A percentile compares a stretch with the other conserved stretches of the same genome.
These are phyloP conservation scores for Pseudorhombus dupliciocellatus DNA, from an alignment of 2,113 vertebrate genomes.

Conservation along the genomic window DNA sequence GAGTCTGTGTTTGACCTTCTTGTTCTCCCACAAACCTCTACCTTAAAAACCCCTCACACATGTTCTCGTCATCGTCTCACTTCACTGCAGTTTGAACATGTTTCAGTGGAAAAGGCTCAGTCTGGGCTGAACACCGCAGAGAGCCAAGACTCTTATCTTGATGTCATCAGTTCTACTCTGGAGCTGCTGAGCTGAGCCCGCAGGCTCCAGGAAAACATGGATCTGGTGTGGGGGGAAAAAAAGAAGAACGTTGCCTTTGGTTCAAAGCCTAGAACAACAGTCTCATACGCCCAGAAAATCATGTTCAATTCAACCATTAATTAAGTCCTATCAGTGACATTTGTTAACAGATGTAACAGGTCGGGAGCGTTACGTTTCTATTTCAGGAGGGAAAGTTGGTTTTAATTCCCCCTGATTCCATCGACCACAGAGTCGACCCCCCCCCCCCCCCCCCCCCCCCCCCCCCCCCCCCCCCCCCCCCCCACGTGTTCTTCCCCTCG, in stretches of 20 bases:
- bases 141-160: slow-evolving; percentile 59
- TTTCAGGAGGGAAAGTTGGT: background rate
- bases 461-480: too few relatives aligned
- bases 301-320: background rate
- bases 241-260: background rate
- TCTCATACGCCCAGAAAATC: background rate
- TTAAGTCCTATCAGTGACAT: background rate
- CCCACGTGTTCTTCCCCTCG: background rate
- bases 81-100: slow-evolving; percentile 16
- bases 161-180: slow-evolving; percentile 46
- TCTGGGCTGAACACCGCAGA: slow-evolving; percentile 31
- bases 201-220: slow-evolving; percentile 13
- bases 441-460: too few relatives aligned
- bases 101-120: slow-evolving; percentile 49
- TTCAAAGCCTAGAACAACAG: slow-evolving; percentile 27
- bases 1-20: slow-evolving; percentile 3
- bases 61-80: slow-evolving; percentile 47
- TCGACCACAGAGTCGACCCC: background rate
- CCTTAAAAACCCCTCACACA: slow-evolving; percentile 18
- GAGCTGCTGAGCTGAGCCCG: slow-evolving; percentile 31
- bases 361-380: background rate
- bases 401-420: background rate
- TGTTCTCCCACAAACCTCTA: background rate
- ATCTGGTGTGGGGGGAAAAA: background rate
- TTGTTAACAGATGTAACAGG: background rate